A percentile compares a stretch with the other conserved stretches of the same genome.
Evolutionary conservation across 1,140 invertebrate species (phyloP).

Genomic region (Bombus affinis): DNA sequence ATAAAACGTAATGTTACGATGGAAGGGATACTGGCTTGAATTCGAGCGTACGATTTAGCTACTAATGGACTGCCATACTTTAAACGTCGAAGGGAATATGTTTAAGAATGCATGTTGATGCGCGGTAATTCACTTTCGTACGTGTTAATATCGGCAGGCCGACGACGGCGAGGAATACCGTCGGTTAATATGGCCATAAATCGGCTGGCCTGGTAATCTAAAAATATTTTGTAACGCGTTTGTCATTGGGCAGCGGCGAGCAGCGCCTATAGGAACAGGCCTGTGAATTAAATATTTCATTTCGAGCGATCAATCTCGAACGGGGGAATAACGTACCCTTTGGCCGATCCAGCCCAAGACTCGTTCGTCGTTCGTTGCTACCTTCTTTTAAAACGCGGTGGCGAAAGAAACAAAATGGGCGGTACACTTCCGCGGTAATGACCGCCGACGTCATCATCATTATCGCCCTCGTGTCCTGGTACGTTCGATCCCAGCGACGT

Average conservation of each 20-base stretch:
- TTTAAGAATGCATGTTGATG: slow-evolving; percentile 67
- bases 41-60: slow-evolving; percentile 58
- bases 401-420: slow-evolving; percentile 68
- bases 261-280: neutral
- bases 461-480: slow-evolving; percentile 72
- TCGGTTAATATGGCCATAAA: slow-evolving; percentile 64
- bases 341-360: neutral
- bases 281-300: slow-evolving; percentile 24
- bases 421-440: slow-evolving; percentile 75
- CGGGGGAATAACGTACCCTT: neutral
- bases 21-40: neutral
- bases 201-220: slow-evolving; percentile 59
- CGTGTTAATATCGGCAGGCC: slow-evolving; percentile 68
- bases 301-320: slow-evolving; percentile 36
- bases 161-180: slow-evolving; percentile 60
- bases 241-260: slow-evolving; percentile 17
- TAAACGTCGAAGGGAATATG: slow-evolving; percentile 64
- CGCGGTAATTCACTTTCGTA: slow-evolving; percentile 69
- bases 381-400: slow-evolving; percentile 45
- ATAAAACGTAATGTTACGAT: slow-evolving; percentile 37
- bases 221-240: slow-evolving; percentile 63
- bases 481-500: slow-evolving; percentile 46
- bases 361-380: neutral
- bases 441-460: slow-evolving; percentile 81
- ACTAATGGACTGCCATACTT: slow-evolving; percentile 61